Conservation (phyloP, 2,113 vertebrate species). For the Hiodon tergisus region DNA sequence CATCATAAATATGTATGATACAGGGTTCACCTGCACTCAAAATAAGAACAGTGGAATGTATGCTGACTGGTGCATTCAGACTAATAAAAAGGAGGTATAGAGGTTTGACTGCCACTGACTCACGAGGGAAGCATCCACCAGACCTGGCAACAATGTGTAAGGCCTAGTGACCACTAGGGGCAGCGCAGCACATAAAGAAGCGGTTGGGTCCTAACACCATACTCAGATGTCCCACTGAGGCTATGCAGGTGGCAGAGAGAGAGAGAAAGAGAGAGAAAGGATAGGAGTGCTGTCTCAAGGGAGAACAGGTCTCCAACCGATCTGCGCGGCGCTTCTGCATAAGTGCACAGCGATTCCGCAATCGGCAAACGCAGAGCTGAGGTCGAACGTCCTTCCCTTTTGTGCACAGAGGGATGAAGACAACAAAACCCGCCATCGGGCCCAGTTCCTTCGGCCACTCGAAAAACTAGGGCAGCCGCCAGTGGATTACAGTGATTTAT, state of each 20-base stretch:
- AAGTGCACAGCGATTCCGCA: neutral
- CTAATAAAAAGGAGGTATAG: neutral
- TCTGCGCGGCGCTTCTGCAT: neutral
- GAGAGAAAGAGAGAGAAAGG: neutral
- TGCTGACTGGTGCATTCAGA: neutral
- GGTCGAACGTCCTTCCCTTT: neutral
- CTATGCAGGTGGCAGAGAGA: neutral
- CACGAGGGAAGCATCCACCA: too few relatives aligned
- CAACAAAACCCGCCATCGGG: neutral
- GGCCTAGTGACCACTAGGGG: slow-evolving; percentile 28
- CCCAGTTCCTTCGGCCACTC: slow-evolving; percentile 5
- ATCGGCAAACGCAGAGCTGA: too few relatives aligned
- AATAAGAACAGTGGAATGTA: neutral
- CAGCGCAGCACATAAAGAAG: slow-evolving; percentile 36
- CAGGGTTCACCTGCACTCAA: neutral
- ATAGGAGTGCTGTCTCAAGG: slow-evolving; percentile 1
- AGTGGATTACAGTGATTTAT: slow-evolving; percentile 5
- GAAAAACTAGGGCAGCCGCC: slow-evolving; percentile 2
- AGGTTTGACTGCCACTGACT: too few relatives aligned
- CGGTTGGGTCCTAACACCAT: slow-evolving; percentile 16
- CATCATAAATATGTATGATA: neutral
- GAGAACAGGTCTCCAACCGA: slow-evolving; percentile 12
- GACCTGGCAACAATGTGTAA: neutral
- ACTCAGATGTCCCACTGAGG: neutral
- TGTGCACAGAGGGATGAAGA: neutral